Evolutionary conservation across 2,797 vertebrate genomes (phyloP).

Genomic region (Megalops cyprinoides): DNA sequence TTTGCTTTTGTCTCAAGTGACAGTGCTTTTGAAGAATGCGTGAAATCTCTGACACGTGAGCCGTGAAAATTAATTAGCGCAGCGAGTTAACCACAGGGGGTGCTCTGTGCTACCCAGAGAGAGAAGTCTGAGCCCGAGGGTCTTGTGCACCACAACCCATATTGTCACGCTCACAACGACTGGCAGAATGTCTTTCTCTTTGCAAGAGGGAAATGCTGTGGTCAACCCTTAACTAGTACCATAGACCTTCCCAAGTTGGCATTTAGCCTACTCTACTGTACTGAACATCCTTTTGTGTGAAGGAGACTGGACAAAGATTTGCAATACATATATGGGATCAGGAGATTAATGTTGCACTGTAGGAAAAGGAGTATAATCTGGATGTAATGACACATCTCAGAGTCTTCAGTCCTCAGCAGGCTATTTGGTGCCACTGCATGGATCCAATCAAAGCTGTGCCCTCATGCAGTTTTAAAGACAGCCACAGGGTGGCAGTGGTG

Average conservation of each 20-base stretch:
- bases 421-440: background rate
- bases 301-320: too few species aligned
- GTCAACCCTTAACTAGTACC: background rate
- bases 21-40: constrained; percentile 7
- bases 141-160: background rate
- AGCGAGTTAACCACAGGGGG: background rate
- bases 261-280: background rate
- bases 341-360: background rate
- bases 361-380: background rate
- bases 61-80: background rate
- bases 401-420: background rate
- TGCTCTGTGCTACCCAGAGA: background rate
- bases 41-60: background rate
- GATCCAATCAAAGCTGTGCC: background rate
- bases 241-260: constrained; percentile 4
- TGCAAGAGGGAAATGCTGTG: background rate
- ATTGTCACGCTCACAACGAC: background rate
- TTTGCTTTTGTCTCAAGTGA: background rate
- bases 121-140: background rate
- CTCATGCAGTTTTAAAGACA: constrained; percentile 18
- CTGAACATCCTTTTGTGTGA: background rate
- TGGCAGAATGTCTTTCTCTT: too few species aligned
- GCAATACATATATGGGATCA: background rate
- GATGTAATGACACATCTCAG: background rate
- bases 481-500: constrained; percentile 36